phyloP scores from a whole-genome alignment of 2,888 invertebrate genomes.

The Digitonthophagus gazella region DNA sequence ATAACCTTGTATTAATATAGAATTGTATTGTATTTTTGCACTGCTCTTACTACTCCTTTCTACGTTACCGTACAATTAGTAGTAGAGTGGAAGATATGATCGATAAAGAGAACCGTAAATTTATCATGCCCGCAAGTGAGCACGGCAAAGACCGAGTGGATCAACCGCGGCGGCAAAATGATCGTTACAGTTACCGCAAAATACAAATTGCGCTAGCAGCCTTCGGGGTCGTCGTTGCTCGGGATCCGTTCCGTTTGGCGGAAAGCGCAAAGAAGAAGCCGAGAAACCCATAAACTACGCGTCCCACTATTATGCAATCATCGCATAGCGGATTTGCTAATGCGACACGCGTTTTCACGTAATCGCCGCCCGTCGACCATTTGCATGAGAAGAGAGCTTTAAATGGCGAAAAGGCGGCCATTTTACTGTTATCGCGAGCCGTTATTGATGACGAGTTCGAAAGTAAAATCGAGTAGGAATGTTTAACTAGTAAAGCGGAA shows the following conservation, averaged over 20 bases:
- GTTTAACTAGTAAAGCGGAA: not conserved
- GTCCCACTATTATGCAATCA: not conserved
- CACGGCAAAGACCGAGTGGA: not conserved
- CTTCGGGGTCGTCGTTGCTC: not conserved
- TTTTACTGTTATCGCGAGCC: not conserved
- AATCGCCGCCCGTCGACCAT: conserved; percentile 3
- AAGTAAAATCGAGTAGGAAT: not conserved
- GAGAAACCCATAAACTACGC: not conserved
- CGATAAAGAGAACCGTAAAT: not conserved
- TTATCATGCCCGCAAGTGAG: not conserved
- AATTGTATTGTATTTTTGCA: too few species aligned
- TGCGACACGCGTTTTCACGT: conserved; percentile 13
- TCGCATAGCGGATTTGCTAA: conserved; percentile 12
- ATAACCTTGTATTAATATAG: too few species aligned
- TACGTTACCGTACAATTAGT: too few species aligned
- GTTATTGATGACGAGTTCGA: not conserved
- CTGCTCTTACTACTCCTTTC: too few species aligned
- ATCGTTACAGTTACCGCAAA: conserved; percentile 19
- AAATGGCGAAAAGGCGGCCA: not conserved
- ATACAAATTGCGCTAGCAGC: not conserved
- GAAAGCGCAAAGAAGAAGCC: not conserved
- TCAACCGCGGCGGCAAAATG: conserved; percentile 7
- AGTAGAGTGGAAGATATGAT: too few species aligned
- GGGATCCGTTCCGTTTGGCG: not conserved
- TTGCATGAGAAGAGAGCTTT: conserved; percentile 2